Evolutionary conservation across 2,113 vertebrate species (phyloP).

Genomic region (Hippopotamus amphibius): DNA sequence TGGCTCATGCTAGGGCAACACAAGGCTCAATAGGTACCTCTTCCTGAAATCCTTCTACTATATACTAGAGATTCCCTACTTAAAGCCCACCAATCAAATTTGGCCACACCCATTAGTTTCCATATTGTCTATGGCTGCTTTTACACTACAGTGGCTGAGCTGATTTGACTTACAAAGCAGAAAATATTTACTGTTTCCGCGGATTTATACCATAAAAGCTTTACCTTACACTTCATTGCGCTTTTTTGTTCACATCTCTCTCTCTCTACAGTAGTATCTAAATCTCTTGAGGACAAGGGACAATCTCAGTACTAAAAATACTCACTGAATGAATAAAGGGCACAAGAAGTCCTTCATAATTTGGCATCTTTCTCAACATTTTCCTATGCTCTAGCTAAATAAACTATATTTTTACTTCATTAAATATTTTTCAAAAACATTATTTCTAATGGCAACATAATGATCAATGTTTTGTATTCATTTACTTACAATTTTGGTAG

Average conservation of each 20-base stretch:
- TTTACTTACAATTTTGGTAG: constrained; percentile 20
- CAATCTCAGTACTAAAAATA: neutral
- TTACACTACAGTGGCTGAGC: neutral
- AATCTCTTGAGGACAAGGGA: neutral
- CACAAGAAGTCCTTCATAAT: neutral
- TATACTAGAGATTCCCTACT: neutral
- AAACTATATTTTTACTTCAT: constrained; percentile 9
- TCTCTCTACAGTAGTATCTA: neutral
- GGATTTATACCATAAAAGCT: neutral
- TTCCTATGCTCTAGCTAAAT: neutral
- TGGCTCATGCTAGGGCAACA: neutral
- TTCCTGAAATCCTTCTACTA: neutral
- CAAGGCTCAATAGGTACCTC: neutral
- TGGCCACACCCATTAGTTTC: neutral
- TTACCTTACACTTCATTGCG: neutral
- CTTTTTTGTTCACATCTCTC: neutral
- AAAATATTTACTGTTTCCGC: neutral
- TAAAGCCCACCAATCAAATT: neutral
- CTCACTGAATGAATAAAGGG: neutral
- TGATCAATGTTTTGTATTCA: neutral
- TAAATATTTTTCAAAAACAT: constrained; percentile 53
- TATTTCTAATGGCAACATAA: constrained; percentile 22
- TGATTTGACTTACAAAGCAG: neutral
- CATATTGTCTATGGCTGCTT: neutral
- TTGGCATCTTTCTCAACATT: neutral